phyloP scores from a whole-genome alignment of 2,797 vertebrate genomes.

The Rhinichthys osculus region DNA sequence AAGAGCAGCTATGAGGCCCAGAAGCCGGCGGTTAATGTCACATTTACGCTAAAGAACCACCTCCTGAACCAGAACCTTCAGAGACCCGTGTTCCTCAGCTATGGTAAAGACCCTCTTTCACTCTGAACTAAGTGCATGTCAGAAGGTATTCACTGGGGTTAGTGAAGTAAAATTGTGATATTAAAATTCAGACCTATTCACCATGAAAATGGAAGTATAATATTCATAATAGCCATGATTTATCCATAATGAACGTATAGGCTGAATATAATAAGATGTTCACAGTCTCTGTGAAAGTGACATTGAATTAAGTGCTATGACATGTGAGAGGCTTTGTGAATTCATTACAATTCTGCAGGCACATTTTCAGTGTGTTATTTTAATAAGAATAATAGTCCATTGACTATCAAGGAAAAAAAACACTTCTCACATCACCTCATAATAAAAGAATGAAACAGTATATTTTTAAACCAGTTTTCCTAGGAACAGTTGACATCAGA shows the following conservation, averaged over 20 bases:
- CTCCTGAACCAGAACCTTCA: constrained; percentile 57
- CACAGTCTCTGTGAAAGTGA: not conserved
- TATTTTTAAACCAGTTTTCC: not conserved
- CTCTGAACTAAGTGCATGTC: not conserved
- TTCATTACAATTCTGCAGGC: not conserved
- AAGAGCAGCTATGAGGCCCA: constrained; percentile 34
- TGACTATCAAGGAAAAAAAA: not conserved
- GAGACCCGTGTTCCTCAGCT: constrained; percentile 42
- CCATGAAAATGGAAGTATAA: not conserved
- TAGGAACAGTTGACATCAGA: not conserved
- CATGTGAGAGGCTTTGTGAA: not conserved
- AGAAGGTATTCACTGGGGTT: not conserved
- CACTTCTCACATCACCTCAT: not conserved
- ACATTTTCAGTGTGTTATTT: not conserved
- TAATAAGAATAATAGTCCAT: not conserved
- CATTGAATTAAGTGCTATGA: not conserved
- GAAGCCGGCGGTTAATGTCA: constrained; percentile 24
- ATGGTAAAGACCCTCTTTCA: constrained; percentile 40
- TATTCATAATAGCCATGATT: not conserved
- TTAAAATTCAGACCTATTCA: not conserved
- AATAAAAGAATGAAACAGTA: not conserved
- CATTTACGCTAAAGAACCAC: constrained; percentile 57
- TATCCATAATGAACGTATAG: no score
- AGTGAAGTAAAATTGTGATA: not conserved
- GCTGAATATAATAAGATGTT: not conserved